Evolutionary conservation across 2,888 invertebrate genomes (phyloP), one percentile per base, ranked within the genome.

Genomic region (Nowickia ferox): DNA sequence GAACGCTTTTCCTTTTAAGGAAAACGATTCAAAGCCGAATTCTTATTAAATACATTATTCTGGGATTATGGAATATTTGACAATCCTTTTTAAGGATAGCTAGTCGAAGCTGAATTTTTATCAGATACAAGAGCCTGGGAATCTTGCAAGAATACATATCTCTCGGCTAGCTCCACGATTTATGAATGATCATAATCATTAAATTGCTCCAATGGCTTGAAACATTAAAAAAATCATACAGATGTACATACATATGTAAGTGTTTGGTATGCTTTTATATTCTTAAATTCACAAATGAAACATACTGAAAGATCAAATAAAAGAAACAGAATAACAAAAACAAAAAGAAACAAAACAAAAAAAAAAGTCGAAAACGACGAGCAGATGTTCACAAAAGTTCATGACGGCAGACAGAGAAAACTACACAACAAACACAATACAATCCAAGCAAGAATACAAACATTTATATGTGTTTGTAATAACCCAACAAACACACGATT

Each of bases 341-440:
- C 80, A 85, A 76, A 89, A 82, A 87, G 87, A 88, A 89, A 88
- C n/a, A n/a, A 69, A 88, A 86, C 84, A 85, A 86, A 71, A 84
- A 84, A 82, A 85, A 76, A 89, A 80, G 86, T 88, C 87, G 87
- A 89, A 89, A 88, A 87, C 88, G 87, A 84, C 80, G 91, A 92
- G 92, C 92, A 92, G 92, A 92, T 92, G 92, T 92, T 92, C 93
- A 91, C 90, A 90, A 61, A 89, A 90, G 89, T 85, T 51, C 66
- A 74, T 74, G 22, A 74, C 48, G 59, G 75, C 80, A 84, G 84
- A 71, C 76, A 77, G 51, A 71, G 59, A 69, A 78, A 48, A 57
- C 30, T 66, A 69, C 55, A 69, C 13, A 46, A 38, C 38, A n/a
- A 38, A 71, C 10, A 78, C 48, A 82, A 65, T 48, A 48, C 84